Evolutionary conservation across 2,113 vertebrate species (phyloP).

Genomic region (Meriones unguiculatus): DNA sequence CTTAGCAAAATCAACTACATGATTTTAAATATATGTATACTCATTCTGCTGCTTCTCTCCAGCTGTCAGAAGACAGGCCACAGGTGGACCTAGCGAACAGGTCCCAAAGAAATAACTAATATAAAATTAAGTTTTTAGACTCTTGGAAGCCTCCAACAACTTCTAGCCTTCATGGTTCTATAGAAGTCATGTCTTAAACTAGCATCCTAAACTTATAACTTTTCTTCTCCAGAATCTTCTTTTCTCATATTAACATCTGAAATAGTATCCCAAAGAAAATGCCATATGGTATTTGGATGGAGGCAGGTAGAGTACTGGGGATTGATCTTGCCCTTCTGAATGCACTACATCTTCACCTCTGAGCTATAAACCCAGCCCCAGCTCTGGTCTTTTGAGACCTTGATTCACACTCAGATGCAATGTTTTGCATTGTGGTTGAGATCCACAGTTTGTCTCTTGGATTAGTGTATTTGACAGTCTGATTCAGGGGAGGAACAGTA

Average conservation of each 20-base stretch:
- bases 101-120: background rate
- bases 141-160: background rate
- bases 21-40: background rate
- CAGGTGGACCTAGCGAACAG: background rate
- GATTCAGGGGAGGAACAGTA: background rate
- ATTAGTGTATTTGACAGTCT: background rate
- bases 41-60: background rate
- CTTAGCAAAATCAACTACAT: background rate
- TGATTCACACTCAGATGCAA: background rate
- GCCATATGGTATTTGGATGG: background rate
- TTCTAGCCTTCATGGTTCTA: slow-evolving; percentile 33
- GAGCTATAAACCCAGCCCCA: background rate
- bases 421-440: background rate
- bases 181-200: background rate
- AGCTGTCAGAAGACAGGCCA: background rate
- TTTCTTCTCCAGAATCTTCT: background rate
- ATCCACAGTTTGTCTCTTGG: slow-evolving; percentile 2
- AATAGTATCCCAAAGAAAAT: background rate
- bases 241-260: slow-evolving; percentile 42
- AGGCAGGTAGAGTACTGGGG: background rate
- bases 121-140: slow-evolving; percentile 32
- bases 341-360: background rate
- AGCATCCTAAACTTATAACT: background rate
- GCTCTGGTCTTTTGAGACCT: background rate
- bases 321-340: background rate